phyloP scores from a whole-genome alignment of 2,888 invertebrate species.

The Mechanitis mazaeus region DNA sequence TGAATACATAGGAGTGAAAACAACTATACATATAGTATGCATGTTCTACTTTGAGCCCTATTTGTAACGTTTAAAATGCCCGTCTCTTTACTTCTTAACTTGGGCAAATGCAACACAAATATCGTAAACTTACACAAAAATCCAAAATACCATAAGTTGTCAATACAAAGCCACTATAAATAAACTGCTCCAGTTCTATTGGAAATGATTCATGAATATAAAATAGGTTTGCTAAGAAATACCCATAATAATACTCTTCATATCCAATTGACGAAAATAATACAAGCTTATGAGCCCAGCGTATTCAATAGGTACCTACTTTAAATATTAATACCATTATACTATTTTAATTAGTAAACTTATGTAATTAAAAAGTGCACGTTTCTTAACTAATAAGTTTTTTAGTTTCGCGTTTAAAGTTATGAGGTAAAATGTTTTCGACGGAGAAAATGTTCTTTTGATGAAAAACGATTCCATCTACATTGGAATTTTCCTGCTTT shows the following conservation, averaged over 20 bases:
- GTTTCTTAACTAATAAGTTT: neutral
- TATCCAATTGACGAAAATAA: neutral
- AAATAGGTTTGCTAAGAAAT: conserved; percentile 45
- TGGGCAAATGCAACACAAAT: too few relatives aligned
- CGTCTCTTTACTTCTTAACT: too few relatives aligned
- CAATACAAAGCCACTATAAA: conserved; percentile 52
- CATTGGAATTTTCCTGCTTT: conserved; percentile 12
- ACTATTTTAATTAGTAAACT: too few relatives aligned
- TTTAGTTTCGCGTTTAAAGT: neutral
- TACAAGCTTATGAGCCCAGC: neutral
- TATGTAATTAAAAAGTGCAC: too few relatives aligned
- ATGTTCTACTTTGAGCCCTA: too few relatives aligned
- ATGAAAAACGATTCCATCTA: conserved; percentile 15
- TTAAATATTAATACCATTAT: too few relatives aligned
- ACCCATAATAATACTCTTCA: conserved; percentile 33
- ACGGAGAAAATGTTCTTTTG: conserved; percentile 13
- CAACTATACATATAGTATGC: too few relatives aligned
- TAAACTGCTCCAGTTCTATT: conserved; percentile 53
- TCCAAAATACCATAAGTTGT: conserved; percentile 39
- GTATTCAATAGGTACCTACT: too few relatives aligned
- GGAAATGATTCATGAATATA: conserved; percentile 48
- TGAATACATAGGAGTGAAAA: too few relatives aligned
- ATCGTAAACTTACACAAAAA: neutral
- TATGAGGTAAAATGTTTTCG: conserved; percentile 9
- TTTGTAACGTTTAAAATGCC: too few relatives aligned